Evolutionary conservation across 2,888 invertebrate species (phyloP), one percentile per base, ranked within the genome.

Genomic region (Achlya flavicornis): DNA sequence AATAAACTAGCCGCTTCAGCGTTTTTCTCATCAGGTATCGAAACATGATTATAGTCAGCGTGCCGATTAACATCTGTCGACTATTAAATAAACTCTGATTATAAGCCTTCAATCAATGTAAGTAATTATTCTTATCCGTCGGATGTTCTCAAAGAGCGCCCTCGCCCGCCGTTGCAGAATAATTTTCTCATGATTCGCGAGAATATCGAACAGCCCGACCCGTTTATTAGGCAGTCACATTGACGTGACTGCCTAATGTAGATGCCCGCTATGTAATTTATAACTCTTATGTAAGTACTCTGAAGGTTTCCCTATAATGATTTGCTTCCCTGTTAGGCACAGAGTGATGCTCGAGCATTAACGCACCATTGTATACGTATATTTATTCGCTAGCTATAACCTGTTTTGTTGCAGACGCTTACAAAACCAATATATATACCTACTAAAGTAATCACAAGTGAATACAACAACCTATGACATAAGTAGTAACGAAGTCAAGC

Each of bases 101-200:
- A 92, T 91, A 92, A 90, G 90, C 92, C 90, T 92, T 93, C 93
- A 92, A 92, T 92, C 91, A 90, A 91, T 91, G 92, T 87, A 88
- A 92, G 91, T 93, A 93, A 93, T 93, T 93, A 93, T 93, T 93
- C 91, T 91, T 93, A 93, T 93, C 93, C 92, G 93, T 91, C 92
- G 91, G 93, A 88, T 87, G 90, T 83, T 89, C 88, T 90, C 90
- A 91, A 90, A 91, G 90, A 78, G 81, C 85, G 84, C 82, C 81
- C 82, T 86, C 82, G 81, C 78, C 83, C 80, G 78, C 73, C 78
- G 82, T 87, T 81, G 85, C 78, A 83, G 86, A 84, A 91, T 90
- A 92, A 93, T 93, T 93, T 92, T 91, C 92, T 90, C 93, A 89
- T 91, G 92, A 92, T 91, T 91, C 91, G 86, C 90, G 81, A 87